These are phyloP conservation scores for Numida meleagris DNA, from an alignment of 2,113 vertebrate genomes.

Conservation along the genomic window DNA sequence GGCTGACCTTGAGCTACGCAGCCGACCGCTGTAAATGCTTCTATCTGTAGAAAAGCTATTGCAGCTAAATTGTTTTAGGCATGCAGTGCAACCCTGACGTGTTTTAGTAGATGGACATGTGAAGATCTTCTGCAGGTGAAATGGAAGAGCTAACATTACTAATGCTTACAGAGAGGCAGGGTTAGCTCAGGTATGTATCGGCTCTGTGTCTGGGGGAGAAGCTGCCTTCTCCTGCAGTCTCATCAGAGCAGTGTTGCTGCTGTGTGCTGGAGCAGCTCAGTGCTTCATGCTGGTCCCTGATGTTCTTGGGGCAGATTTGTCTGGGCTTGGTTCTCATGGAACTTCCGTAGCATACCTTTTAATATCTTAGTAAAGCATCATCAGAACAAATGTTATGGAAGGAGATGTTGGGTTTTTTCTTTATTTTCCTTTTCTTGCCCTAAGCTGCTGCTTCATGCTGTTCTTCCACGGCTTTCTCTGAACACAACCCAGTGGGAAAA, in stretches of 20 bases:
- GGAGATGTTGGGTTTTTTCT: neutral
- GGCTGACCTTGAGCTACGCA: neutral
- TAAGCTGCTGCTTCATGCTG: neutral
- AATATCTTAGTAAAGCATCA: neutral
- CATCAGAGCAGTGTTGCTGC: neutral
- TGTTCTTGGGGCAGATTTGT: neutral
- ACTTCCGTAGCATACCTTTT: neutral
- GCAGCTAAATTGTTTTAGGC: neutral
- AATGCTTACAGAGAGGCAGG: neutral
- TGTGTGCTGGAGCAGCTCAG: neutral
- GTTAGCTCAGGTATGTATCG: neutral
- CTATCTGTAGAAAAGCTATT: neutral
- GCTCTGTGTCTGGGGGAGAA: rapidly evolving
- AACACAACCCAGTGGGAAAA: neutral
- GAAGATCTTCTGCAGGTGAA: neutral
- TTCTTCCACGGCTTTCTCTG: neutral
- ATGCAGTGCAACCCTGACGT: neutral
- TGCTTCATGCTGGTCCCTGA: neutral
- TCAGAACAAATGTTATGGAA: neutral
- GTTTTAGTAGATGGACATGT: neutral
- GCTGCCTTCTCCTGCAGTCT: rapidly evolving
- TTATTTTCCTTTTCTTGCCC: neutral
- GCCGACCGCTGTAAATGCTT: too few relatives aligned
- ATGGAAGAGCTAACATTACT: neutral
- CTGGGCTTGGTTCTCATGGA: neutral